Evolutionary conservation across 2,888 invertebrate species (phyloP).

Genomic region (Lasioglossum lativentre): DNA sequence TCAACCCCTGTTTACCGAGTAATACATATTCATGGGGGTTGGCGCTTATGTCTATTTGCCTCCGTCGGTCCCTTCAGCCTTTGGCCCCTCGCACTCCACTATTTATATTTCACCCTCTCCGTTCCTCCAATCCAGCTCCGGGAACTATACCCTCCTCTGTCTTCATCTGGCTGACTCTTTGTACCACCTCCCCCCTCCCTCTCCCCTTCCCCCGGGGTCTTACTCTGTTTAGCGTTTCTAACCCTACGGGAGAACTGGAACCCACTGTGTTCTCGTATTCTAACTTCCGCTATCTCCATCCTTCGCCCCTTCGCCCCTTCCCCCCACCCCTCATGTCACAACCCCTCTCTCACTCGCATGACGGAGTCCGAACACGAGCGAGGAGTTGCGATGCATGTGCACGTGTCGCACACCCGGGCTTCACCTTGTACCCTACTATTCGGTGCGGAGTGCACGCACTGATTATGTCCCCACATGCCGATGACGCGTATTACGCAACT

Average conservation of each 20-base stretch:
- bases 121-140: neutral
- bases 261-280: neutral
- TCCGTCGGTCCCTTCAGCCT: slow-evolving; percentile 65
- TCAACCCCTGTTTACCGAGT: slow-evolving; percentile 84
- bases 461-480: slow-evolving; percentile 67
- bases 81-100: slow-evolving; percentile 31
- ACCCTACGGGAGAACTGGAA: neutral
- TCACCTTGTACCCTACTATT: slow-evolving; percentile 51
- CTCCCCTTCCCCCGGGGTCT: neutral
- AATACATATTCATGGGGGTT: slow-evolving; percentile 84
- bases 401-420: slow-evolving; percentile 42
- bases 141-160: neutral
- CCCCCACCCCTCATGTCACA: neutral
- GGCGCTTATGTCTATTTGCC: slow-evolving; percentile 81
- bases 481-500: slow-evolving; percentile 70
- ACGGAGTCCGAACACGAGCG: neutral
- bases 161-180: neutral
- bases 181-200: neutral
- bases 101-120: slow-evolving; percentile 10
- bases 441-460: slow-evolving; percentile 58
- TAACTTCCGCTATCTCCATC: neutral
- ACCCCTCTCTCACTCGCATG: neutral
- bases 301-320: neutral
- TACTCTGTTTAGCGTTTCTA: slow-evolving; percentile 32
- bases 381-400: slow-evolving; percentile 35